phyloP scores from a whole-genome alignment of 2,888 invertebrate genomes.

The Abscondita cerata region DNA sequence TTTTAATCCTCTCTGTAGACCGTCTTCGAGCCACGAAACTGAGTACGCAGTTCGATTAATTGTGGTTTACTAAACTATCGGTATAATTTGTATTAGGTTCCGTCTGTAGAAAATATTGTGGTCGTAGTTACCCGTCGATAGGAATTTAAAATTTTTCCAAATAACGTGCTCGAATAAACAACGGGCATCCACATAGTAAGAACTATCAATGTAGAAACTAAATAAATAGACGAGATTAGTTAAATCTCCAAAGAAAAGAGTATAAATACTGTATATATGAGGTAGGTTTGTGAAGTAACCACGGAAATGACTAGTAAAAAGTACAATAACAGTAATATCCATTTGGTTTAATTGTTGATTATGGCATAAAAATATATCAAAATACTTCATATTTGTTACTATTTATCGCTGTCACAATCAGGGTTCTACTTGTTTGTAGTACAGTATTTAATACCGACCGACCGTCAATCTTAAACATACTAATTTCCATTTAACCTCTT shows the following conservation, averaged over 20 bases:
- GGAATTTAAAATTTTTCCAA: too few species aligned
- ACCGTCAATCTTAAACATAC: constrained; percentile 26
- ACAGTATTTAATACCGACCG: constrained; percentile 25
- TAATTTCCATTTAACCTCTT: constrained; percentile 30
- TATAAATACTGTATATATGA: constrained; percentile 51
- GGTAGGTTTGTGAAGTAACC: constrained; percentile 51
- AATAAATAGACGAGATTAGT: constrained; percentile 26
- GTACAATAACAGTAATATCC: constrained; percentile 51
- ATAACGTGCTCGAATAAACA: too few species aligned
- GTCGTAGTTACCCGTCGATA: too few species aligned
- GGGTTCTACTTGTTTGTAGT: constrained; percentile 42
- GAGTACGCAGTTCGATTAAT: neutral
- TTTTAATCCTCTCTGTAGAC: neutral
- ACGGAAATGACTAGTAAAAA: constrained; percentile 46
- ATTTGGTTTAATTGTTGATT: constrained; percentile 49
- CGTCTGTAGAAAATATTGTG: too few species aligned
- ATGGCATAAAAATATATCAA: constrained; percentile 37
- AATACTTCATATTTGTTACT: constrained; percentile 36
- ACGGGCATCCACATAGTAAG: constrained; percentile 1
- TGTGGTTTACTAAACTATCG: neutral
- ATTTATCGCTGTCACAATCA: constrained; percentile 45
- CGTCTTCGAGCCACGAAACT: too few species aligned
- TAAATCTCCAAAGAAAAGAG: constrained; percentile 29
- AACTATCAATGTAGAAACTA: constrained; percentile 23
- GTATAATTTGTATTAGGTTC: constrained; percentile 5